Evolutionary conservation across 2,888 invertebrate species (phyloP).

Genomic region (Andrena hattorfiana): DNA sequence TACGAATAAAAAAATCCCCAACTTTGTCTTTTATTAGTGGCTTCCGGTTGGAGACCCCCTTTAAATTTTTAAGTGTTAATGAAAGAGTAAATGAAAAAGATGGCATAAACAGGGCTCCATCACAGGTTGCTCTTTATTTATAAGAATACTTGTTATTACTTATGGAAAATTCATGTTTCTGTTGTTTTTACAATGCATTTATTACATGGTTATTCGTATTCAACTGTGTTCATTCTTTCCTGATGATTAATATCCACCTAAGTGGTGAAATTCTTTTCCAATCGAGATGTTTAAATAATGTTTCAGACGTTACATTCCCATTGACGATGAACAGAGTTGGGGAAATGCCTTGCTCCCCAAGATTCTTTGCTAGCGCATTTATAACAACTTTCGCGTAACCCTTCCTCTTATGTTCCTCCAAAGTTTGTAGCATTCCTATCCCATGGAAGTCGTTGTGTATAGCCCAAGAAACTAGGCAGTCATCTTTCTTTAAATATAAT

Average conservation of each 20-base stretch:
- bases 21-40: too few species aligned
- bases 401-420: conserved; percentile 78
- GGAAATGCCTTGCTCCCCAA: conserved; percentile 79
- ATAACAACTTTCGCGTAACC: conserved; percentile 82
- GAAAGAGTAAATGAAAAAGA: too few species aligned
- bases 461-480: conserved; percentile 82
- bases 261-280: conserved; percentile 32
- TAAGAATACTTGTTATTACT: too few species aligned
- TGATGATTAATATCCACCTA: conserved; percentile 6
- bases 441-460: conserved; percentile 80
- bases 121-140: too few species aligned
- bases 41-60: too few species aligned
- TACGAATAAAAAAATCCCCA: too few species aligned
- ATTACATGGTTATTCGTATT: background rate
- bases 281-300: conserved; percentile 73
- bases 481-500: conserved; percentile 79
- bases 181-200: background rate
- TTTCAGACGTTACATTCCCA: conserved; percentile 80
- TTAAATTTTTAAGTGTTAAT: too few species aligned
- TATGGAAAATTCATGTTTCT: too few species aligned
- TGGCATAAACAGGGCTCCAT: too few species aligned
- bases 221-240: background rate
- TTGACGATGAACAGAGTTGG: conserved; percentile 77
- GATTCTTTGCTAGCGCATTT: conserved; percentile 78
- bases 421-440: conserved; percentile 81